Percentiles rank a stretch among this genome's conserved stretches.
Conservation (phyloP, 1,140 invertebrate genomes). For the Zophobas morio region DNA sequence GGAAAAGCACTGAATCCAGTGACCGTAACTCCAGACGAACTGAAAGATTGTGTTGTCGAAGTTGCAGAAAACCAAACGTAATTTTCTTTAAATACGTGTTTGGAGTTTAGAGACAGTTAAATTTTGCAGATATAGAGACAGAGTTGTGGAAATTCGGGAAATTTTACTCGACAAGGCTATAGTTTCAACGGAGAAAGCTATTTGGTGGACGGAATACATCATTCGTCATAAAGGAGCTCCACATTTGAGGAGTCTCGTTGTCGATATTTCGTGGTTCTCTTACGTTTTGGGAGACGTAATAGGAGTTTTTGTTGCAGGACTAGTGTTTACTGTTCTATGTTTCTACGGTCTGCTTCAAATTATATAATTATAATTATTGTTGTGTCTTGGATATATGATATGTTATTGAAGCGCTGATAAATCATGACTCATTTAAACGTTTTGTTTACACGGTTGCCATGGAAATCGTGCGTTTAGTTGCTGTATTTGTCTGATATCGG, state of each 20-base stretch:
- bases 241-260: constrained; percentile 66
- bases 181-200: constrained; percentile 60
- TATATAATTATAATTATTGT: too few species aligned
- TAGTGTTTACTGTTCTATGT: too few species aligned
- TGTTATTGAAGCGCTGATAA: too few species aligned
- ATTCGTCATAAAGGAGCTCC: constrained; percentile 68
- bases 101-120: background rate
- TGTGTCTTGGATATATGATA: too few species aligned
- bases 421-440: too few species aligned
- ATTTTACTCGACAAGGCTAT: constrained; percentile 56
- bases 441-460: too few species aligned
- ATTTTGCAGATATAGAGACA: constrained; percentile 52
- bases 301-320: too few species aligned
- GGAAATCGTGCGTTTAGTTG: too few species aligned
- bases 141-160: constrained; percentile 4
- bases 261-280: constrained; percentile 37
- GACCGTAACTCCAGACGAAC: background rate
- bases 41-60: background rate
- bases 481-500: too few species aligned
- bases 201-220: constrained; percentile 69
- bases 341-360: too few species aligned
- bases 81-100: background rate
- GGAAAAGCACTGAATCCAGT: background rate
- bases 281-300: too few species aligned
- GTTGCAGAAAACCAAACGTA: background rate